phyloP scores from a whole-genome alignment of 2,113 vertebrate genomes.

The Monopterus albus region DNA sequence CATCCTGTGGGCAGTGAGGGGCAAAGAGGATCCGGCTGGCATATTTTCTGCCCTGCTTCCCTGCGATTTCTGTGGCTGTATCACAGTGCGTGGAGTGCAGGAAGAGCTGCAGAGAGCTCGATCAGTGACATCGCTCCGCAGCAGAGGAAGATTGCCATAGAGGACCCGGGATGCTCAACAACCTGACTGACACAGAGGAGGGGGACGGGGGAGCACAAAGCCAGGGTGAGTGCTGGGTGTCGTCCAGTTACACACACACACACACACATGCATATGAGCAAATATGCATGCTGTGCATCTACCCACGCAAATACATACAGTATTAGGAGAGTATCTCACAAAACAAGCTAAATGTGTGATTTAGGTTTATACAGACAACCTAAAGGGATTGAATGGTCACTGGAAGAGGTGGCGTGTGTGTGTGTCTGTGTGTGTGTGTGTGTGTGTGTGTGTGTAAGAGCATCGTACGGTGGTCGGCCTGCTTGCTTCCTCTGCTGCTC shows the following conservation, averaged over 20 bases:
- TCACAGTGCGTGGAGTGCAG: constrained; percentile 66
- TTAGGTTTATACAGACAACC: constrained; percentile 10
- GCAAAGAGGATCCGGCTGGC: constrained; percentile 69
- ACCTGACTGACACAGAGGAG: constrained; percentile 96
- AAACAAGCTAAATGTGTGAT: constrained; percentile 5
- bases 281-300: constrained; percentile 35
- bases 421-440: constrained; percentile 34
- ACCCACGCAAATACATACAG: constrained; percentile 21
- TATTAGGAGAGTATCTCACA: neutral
- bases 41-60: constrained; percentile 69
- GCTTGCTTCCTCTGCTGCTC: constrained; percentile 68
- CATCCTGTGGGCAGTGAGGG: constrained; percentile 71
- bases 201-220: constrained; percentile 91
- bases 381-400: constrained; percentile 10
- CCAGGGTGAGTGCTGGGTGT: constrained; percentile 90
- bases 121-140: constrained; percentile 72
- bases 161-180: constrained; percentile 92
- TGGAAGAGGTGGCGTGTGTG: constrained; percentile 2
- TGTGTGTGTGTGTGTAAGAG: neutral
- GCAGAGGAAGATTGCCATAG: constrained; percentile 52
- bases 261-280: constrained; percentile 5
- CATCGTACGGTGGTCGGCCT: constrained; percentile 52
- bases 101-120: constrained; percentile 64
- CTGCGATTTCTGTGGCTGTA: constrained; percentile 64
- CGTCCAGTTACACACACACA: constrained; percentile 41